Base-by-base conservation (phyloP, 1,140 invertebrate genomes). In the Caenorhabditis latens region DNA sequence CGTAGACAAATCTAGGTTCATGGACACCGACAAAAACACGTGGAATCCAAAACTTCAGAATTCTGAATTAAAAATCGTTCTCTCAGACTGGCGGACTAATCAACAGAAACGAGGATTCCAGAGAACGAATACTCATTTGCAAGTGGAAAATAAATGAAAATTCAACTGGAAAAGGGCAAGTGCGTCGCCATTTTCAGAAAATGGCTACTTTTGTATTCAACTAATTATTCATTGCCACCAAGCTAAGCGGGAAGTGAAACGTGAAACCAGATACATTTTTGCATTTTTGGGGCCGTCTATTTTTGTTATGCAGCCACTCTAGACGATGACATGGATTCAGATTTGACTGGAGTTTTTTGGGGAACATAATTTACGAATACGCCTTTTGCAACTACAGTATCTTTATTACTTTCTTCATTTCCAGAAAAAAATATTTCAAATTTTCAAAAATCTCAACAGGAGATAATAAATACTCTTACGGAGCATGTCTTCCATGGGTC, bases 251-350 rank as follows among this genome's bases (percentile, higher is more conserved):
- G 61, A 63, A 63, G 61, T 63, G 61, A 63, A 63, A 63, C 9
- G 32, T 21, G 61, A 63, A 63, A 63, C 61, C 61, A 63, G 61
- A 63, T 63, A 63, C 61, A 21, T 63, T 58, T 58, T 53, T 32
- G 32, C 32, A 32, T 32, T 32, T 32, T 32, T 32, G 32, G 50
- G 50, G 50, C 11, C 13, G 50, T 53, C 57, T 58, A 58, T 19
- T 58, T n/a, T 58, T n/a, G 16, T 58, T n/a, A 58, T n/a, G n/a
- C 8, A n/a, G 16, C 50, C 9, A 53, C 9, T 53, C 50, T 53
- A 32, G 32, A 32, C 32, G 32, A 32, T 32, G 32, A 32, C 32
- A n/a, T 32, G 32, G 2, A 32, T 32, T 32, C 32, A 32, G 32
- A 32, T 32, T 32, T 32, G n/a, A n/a, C n/a, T n/a, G 32, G 32